Percentiles rank a stretch among this genome's conserved stretches.
Evolutionary conservation across 2,113 vertebrate species (phyloP).

Genomic region (Parus major): DNA sequence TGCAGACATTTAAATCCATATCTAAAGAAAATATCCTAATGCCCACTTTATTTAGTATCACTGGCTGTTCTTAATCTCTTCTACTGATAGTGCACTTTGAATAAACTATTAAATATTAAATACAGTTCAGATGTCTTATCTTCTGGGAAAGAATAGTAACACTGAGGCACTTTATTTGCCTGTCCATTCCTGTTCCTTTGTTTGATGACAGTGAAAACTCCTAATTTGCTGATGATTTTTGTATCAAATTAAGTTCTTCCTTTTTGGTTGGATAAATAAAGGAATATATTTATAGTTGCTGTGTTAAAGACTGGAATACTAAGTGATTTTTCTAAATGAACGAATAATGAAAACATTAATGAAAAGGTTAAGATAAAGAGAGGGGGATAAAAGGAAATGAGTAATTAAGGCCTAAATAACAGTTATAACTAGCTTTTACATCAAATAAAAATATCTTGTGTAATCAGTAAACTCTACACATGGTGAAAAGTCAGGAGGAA

Average conservation of each 20-base stretch:
- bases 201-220: background rate
- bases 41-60: background rate
- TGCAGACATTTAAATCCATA: background rate
- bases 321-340: background rate
- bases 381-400: background rate
- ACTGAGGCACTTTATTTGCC: background rate
- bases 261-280: background rate
- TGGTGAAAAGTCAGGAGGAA: background rate
- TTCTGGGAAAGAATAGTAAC: background rate
- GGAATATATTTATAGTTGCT: background rate
- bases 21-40: background rate
- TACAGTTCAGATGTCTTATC: background rate
- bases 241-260: background rate
- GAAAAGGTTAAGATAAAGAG: background rate
- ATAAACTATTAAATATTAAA: constrained; percentile 13
- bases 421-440: background rate
- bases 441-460: background rate
- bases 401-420: background rate
- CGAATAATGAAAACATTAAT: background rate
- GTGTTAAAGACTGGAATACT: background rate
- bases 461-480: background rate
- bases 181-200: background rate
- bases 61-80: background rate
- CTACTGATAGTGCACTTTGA: background rate
- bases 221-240: background rate